These are phyloP conservation scores for Littorina saxatilis DNA, from an alignment of 1,140 invertebrate genomes.

Conservation along the genomic window DNA sequence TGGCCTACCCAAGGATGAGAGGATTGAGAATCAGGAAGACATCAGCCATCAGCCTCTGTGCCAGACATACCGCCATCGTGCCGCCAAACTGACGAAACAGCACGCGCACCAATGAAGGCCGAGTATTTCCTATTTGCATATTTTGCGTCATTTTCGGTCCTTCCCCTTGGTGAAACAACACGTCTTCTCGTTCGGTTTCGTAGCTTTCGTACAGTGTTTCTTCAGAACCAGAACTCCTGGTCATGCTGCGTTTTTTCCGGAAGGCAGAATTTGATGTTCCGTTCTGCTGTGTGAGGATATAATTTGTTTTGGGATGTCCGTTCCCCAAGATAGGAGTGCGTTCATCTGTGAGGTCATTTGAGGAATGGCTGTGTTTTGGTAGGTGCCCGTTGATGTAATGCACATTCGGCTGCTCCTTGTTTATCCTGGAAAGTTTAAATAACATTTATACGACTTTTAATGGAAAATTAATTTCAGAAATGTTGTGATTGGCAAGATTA, in stretches of 20 bases:
- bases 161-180: not conserved
- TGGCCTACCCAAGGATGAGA: not conserved
- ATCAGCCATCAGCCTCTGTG: not conserved
- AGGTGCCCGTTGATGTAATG: not conserved
- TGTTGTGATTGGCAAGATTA: no score
- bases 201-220: not conserved
- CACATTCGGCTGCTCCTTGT: not conserved
- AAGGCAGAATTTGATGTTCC: not conserved
- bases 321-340: not conserved
- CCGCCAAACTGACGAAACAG: constrained; percentile 24
- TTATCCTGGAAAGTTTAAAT: not conserved
- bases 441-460: no score
- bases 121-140: no score
- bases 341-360: not conserved
- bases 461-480: no score
- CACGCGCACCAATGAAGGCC: constrained; percentile 2
- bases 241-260: not conserved
- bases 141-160: no score
- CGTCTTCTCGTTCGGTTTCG: no score
- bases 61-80: not conserved
- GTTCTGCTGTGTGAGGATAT: not conserved
- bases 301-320: not conserved
- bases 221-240: not conserved
- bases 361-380: not conserved
- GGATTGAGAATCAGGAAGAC: not conserved